A percentile compares a stretch with the other conserved stretches of the same genome.
Conservation (phyloP, 2,888 invertebrate genomes). For the Incurvaria masculella region DNA sequence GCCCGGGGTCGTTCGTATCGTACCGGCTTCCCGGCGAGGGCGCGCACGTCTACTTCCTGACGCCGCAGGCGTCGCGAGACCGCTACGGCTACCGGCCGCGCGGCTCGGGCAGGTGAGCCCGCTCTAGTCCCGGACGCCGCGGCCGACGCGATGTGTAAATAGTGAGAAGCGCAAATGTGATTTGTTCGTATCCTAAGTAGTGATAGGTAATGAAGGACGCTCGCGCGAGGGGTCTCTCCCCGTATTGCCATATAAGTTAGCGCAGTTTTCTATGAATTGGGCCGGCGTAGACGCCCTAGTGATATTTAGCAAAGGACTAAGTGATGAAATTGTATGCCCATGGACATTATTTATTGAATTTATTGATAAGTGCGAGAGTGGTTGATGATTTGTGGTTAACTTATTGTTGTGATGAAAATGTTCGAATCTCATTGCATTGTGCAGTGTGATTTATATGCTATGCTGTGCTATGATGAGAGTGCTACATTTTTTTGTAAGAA, state of each 20-base stretch:
- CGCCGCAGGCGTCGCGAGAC: conserved; percentile 56
- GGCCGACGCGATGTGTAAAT: conserved; percentile 33
- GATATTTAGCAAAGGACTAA: background rate
- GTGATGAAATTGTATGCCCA: background rate
- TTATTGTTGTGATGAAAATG: background rate
- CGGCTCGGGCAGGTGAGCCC: conserved; percentile 49
- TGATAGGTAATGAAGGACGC: conserved; percentile 40
- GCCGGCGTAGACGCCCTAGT: background rate
- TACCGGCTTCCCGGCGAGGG: conserved; percentile 73
- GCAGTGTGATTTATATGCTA: too few relatives aligned
- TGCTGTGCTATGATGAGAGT: too few relatives aligned
- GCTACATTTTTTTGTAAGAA: background rate
- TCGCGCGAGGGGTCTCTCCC: conserved; percentile 30
- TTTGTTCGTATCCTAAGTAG: conserved; percentile 55
- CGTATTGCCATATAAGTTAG: conserved; percentile 45
- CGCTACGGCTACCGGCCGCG: conserved; percentile 37
- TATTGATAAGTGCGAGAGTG: background rate
- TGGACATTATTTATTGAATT: background rate
- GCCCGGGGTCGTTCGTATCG: conserved; percentile 65
- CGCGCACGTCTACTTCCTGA: conserved; percentile 75
- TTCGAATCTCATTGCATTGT: background rate
- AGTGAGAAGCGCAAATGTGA: conserved; percentile 53
- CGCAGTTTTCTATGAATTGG: background rate
- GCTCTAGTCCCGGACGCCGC: conserved; percentile 37
- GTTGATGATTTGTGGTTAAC: background rate